These are phyloP conservation scores for Tetramorium parvispinum DNA, from an alignment of 1,140 invertebrate genomes.

Conservation along the genomic window DNA sequence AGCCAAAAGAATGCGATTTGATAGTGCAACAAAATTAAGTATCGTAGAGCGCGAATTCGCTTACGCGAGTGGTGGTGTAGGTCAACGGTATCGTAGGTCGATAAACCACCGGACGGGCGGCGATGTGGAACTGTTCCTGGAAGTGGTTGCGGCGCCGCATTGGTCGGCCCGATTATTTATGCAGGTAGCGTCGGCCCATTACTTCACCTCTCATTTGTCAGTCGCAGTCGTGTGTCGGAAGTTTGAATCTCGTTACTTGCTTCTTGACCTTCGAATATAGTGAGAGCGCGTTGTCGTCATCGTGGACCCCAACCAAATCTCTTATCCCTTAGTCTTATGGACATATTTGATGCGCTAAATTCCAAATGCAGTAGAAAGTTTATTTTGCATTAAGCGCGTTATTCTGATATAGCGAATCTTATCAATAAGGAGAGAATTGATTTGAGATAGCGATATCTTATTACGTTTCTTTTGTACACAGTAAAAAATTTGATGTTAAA, in stretches of 20 bases:
- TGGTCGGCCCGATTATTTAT: conserved; percentile 59
- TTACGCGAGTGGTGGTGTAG: conserved; percentile 6
- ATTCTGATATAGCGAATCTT: background rate
- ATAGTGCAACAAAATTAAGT: conserved; percentile 16
- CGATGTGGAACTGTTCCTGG: conserved; percentile 43
- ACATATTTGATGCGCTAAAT: conserved; percentile 6
- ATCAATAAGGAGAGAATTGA: background rate
- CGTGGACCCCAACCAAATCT: background rate
- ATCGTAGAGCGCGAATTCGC: conserved; percentile 29
- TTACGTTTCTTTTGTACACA: too few species aligned
- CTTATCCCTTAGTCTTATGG: background rate
- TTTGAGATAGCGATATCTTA: background rate
- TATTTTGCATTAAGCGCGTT: background rate
- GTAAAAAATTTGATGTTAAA: too few species aligned
- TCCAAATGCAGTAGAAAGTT: background rate
- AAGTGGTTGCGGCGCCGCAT: conserved; percentile 45
- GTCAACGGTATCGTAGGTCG: conserved; percentile 62
- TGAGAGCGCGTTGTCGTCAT: background rate
- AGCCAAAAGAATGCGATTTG: conserved; percentile 19
- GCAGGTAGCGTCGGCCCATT: conserved; percentile 50
- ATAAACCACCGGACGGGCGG: conserved; percentile 54
- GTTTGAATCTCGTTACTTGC: conserved; percentile 45
- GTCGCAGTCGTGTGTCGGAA: conserved; percentile 34
- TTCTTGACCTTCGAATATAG: conserved; percentile 34
- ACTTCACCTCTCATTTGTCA: conserved; percentile 61